Base-by-base conservation (phyloP, 2,888 invertebrate genomes). In the Cenopis cana region DNA sequence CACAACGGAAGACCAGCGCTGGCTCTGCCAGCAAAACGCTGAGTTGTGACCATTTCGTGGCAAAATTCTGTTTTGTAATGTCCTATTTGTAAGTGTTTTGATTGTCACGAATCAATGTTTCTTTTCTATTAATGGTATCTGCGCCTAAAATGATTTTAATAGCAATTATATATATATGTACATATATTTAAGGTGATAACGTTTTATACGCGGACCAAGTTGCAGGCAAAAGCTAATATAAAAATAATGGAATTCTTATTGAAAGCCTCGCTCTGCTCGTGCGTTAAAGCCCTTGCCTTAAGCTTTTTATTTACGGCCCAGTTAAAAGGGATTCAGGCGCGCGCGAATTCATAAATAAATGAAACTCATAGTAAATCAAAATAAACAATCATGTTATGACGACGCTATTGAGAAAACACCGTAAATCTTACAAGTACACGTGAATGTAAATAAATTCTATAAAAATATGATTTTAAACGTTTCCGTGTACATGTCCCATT, bases 291-390 rank as follows among this genome's bases (percentile, higher is more conserved):
- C 24, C 36, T 38, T 36, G 54, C 66, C 66, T 73, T 68, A 74
- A 73, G 59, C 67, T 69, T 70, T 76, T 74, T 77, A 77, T 79
- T 77, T 76, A 79, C 75, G 74, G 75, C 59, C 6, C 71, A 71
- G 73, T 66, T 69, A 73, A 73, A 74, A 76, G 64, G 69, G 69
- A 20, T 57, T 54, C 49, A 24, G 14, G 33, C 49, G 17, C 59
- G 57, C 38, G 54, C 17, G 33, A 38, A 38, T 64, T 64, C 20
- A 54, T 33, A 52, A 62, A 62, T 52, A 64, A 36, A 52, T 62
- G 20, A 54, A 52, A 65, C 52, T 52, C 52, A 69, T 69, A 69
- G 69, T 69, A 65, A 64, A 69, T 69, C 69, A 69, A 69, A 69
- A 65, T 64, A 69, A 69, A 69, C 41, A 57, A 64, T 68, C 36